Percentiles rank a stretch among this genome's conserved stretches.
Conservation (phyloP, 2,113 vertebrate species). For the Macaca mulatta region DNA sequence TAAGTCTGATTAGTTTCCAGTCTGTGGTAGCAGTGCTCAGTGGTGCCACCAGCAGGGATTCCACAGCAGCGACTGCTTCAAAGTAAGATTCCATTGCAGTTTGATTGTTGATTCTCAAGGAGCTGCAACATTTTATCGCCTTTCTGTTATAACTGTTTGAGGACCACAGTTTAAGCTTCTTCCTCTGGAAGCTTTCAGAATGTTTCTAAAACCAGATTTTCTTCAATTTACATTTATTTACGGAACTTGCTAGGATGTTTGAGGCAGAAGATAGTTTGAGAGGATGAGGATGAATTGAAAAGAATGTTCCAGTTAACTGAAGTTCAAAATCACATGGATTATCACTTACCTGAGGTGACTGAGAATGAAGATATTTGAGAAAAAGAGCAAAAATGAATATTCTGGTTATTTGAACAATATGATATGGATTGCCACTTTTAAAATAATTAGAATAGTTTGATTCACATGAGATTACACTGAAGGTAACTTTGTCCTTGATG, state of each 20-base stretch:
- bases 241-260: neutral
- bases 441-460: slow-evolving; percentile 22
- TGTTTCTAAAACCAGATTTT: neutral
- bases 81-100: neutral
- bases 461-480: neutral
- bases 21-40: neutral
- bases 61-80: neutral
- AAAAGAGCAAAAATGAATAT: neutral
- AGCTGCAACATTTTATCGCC: neutral
- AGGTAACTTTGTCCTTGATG: neutral
- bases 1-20: neutral
- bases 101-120: neutral
- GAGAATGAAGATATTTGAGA: neutral
- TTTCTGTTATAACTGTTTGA: neutral
- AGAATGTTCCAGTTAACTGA: neutral
- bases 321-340: neutral
- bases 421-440: neutral
- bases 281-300: neutral
- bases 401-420: neutral
- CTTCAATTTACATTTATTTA: neutral
- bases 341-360: neutral
- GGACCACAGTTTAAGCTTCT: neutral
- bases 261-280: neutral
- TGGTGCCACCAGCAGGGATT: neutral
- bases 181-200: neutral